A percentile compares a stretch with the other conserved stretches of the same genome.
These are phyloP conservation scores for Jacana jacana DNA, from an alignment of 2,113 vertebrate species.

Conservation along the genomic window DNA sequence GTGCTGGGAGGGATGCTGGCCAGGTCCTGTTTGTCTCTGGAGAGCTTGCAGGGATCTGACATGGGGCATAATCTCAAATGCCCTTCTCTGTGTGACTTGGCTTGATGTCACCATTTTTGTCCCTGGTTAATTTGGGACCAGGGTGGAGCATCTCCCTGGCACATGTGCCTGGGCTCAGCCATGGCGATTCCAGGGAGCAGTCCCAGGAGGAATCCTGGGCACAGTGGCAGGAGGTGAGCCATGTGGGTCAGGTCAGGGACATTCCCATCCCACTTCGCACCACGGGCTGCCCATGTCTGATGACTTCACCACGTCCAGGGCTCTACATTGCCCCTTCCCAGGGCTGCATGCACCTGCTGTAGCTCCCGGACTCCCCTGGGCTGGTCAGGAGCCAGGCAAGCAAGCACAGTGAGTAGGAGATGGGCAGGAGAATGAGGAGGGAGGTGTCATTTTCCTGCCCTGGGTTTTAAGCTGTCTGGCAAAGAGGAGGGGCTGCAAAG, in stretches of 20 bases:
- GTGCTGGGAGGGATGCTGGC: not conserved
- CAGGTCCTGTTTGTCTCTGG: not conserved
- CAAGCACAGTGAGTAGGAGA: not conserved
- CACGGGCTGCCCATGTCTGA: accelerated
- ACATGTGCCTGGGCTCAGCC: not conserved
- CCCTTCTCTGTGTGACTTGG: not conserved
- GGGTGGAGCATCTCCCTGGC: accelerated
- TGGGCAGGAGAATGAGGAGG: accelerated
- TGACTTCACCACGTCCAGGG: accelerated
- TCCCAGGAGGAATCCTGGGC: accelerated
- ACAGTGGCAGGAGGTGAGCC: not conserved
- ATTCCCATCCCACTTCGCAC: not conserved
- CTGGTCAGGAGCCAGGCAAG: not conserved
- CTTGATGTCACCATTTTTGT: not conserved
- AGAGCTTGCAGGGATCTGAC: not conserved
- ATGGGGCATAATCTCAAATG: not conserved
- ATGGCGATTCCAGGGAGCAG: not conserved
- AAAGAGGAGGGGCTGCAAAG: not conserved
- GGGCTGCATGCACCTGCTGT: accelerated
- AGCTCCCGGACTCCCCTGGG: not conserved
- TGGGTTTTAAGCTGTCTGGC: not conserved
- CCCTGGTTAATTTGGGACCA: not conserved
- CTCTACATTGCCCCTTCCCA: not conserved
- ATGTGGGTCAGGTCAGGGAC: not conserved
- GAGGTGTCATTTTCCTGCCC: not conserved